These are phyloP conservation scores for Uropsilus gracilis DNA, from an alignment of 2,113 vertebrate species.

Conservation along the genomic window DNA sequence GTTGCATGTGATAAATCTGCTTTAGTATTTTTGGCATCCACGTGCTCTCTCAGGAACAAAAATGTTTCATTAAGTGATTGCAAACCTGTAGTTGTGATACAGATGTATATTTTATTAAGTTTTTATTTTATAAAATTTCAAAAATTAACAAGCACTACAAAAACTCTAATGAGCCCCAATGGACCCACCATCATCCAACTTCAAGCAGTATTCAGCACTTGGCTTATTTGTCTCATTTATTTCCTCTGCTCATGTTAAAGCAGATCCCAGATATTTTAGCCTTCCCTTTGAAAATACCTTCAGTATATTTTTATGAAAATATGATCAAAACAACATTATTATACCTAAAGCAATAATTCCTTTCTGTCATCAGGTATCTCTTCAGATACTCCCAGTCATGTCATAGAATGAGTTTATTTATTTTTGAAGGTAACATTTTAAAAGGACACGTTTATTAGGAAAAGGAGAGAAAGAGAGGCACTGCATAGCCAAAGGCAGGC, in stretches of 20 bases:
- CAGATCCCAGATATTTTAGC: not conserved
- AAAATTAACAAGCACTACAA: not conserved
- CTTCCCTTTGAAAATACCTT: constrained; percentile 26
- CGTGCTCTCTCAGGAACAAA: not conserved
- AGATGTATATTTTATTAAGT: not conserved
- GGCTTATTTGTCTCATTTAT: not conserved
- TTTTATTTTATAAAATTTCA: constrained; percentile 49
- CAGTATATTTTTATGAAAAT: not conserved
- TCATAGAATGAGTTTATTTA: not conserved
- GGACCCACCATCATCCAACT: not conserved
- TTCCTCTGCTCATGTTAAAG: not conserved
- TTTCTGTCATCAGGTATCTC: not conserved
- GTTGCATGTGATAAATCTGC: not conserved
- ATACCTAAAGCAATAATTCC: not conserved
- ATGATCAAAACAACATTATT: not conserved
- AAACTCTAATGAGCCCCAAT: not conserved
- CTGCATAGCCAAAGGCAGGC: too few species aligned
- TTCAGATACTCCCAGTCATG: not conserved
- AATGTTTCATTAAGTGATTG: not conserved
- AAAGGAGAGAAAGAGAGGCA: too few species aligned
- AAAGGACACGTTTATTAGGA: too few species aligned
- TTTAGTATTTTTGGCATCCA: constrained; percentile 30
- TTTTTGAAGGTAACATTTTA: too few species aligned
- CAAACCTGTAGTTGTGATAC: not conserved
- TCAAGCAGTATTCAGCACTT: not conserved